Base-by-base conservation (phyloP, 2,797 vertebrate genomes). In the Orestias chungarensis region DNA sequence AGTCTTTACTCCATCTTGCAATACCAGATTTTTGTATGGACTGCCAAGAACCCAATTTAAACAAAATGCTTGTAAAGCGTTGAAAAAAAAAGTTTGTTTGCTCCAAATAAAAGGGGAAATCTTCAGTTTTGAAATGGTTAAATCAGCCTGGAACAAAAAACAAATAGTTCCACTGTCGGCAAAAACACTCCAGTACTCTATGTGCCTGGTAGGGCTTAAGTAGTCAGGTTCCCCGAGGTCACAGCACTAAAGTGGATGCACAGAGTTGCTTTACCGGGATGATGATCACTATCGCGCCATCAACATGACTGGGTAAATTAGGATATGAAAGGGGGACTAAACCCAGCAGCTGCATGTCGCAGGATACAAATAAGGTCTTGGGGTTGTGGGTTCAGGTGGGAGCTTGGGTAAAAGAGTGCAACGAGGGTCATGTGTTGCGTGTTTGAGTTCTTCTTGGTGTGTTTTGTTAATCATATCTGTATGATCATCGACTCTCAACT, bases 241-340 rank as follows among this genome's bases (percentile, higher is more conserved):
- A 86, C 75, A 72, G 70, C 33, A 23, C n/a, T 68, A 55, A 54
- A 69, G 25, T 42, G 23, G 73, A 59, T 81, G 62, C 64, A 67
- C 35, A 2, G 66, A 11, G 65, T 71, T 83, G 71, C 67, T 79
- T 67, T 74, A 72, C 0, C 0, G 40, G 23, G 44, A 66, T 69
- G 71, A 46, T 79, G 78, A 88, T 87, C 62, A 40, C 66, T 71
- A 76, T 74, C 81, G 23, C 0, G 6, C 59, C 69, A 73, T 85
- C 80, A 88, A 87, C 86, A 90, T 64, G 33, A 38, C 31, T 61
- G 66, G 64, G 76, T 55, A 76, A 79, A 80, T 79, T 57, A 87
- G 74, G 71, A 87, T 74, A 73, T 64, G 75, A 78, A 70, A 70
- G 40, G 55, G 65, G 27, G 49, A 46, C 64, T 78, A 66, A 74